Conservation (phyloP, 92 coral and sea anemone species). For the Palythoa grandiflora region DNA sequence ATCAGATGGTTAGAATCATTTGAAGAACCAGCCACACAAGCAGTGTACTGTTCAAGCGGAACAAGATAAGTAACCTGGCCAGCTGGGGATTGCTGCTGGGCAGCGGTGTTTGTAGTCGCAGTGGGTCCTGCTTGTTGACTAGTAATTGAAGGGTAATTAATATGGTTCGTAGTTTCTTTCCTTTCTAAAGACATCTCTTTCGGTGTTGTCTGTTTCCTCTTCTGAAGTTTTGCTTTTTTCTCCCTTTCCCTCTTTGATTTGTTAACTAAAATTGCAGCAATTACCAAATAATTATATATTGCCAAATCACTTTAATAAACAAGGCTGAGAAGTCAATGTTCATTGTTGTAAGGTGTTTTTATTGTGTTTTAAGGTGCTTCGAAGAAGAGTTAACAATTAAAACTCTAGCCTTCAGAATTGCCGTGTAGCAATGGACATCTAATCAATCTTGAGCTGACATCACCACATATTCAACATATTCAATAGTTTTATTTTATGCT, state of each 20-base stretch:
- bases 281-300: background rate
- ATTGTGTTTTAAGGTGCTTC: too few species aligned
- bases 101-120: background rate
- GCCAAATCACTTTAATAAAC: background rate
- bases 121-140: background rate
- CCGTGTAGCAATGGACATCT: too few species aligned
- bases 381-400: too few species aligned
- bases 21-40: slow-evolving; percentile 15
- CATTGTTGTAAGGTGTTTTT: too few species aligned
- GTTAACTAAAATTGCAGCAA: slow-evolving; percentile 1
- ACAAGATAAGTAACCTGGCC: slow-evolving; percentile 23
- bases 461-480: too few species aligned
- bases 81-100: slow-evolving; percentile 12
- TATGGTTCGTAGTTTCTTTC: background rate
- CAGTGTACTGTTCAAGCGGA: background rate
- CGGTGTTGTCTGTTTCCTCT: background rate
- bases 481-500: too few species aligned
- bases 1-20: slow-evolving; percentile 22
- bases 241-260: slow-evolving; percentile 2
- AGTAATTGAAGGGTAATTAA: background rate
- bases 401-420: too few species aligned
- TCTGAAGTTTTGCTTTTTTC: background rate
- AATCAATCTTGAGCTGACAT: too few species aligned
- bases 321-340: too few species aligned
- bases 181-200: background rate